Evolutionary conservation across 2,113 vertebrate genomes (phyloP).

Genomic region (Nerophis lumbriciformis): DNA sequence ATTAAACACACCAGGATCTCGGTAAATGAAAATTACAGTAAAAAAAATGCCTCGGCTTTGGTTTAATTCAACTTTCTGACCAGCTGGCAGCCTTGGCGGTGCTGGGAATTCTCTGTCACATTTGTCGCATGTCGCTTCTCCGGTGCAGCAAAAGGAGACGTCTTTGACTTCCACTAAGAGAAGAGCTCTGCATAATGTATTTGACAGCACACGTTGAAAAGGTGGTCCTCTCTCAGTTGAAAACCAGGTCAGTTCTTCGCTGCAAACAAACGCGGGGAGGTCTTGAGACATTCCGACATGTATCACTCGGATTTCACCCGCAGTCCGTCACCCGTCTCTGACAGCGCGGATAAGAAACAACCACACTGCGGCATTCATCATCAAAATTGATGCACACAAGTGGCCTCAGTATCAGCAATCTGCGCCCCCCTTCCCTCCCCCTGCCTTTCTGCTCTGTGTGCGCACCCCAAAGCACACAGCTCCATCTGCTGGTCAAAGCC

Average conservation of each 20-base stretch:
- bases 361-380: constrained; percentile 31
- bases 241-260: constrained; percentile 56
- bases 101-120: constrained; percentile 11
- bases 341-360: constrained; percentile 39
- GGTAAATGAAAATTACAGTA: not conserved
- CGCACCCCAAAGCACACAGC: constrained; percentile 43
- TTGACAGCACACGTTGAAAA: constrained; percentile 58
- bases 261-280: constrained; percentile 30
- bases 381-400: constrained; percentile 41
- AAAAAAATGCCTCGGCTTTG: constrained; percentile 10
- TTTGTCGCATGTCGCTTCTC: constrained; percentile 6
- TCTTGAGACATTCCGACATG: constrained; percentile 33
- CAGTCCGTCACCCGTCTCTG: constrained; percentile 57
- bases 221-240: constrained; percentile 44
- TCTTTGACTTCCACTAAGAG: constrained; percentile 37
- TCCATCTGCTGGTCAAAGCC: constrained; percentile 49
- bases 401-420: constrained; percentile 25
- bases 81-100: constrained; percentile 11
- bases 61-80: constrained; percentile 20
- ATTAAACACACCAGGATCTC: too few species aligned
- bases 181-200: constrained; percentile 60
- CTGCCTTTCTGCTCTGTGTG: not conserved
- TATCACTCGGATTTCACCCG: constrained; percentile 49
- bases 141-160: constrained; percentile 19
- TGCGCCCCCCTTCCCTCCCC: not conserved